Percentiles rank a stretch among this genome's conserved stretches.
These are phyloP conservation scores for Sparidentex hasta DNA, from an alignment of 2,797 vertebrate species.

Conservation along the genomic window DNA sequence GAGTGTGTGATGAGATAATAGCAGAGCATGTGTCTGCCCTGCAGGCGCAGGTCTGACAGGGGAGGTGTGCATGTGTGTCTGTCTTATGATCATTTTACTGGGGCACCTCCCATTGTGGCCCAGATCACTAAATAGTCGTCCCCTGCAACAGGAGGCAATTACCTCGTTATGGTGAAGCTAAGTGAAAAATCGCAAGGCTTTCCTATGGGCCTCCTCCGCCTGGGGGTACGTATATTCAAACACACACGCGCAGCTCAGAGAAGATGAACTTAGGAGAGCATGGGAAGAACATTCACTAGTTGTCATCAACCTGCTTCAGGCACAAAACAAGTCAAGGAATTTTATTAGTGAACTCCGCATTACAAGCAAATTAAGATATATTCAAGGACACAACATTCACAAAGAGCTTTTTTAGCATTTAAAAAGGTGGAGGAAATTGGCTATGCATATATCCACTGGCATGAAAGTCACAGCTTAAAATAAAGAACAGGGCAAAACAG, in stretches of 20 bases:
- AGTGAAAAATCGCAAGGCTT: slow-evolving; percentile 80
- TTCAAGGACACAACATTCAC: neutral
- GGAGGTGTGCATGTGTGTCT: slow-evolving; percentile 63
- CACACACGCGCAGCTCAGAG: neutral
- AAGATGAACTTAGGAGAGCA: slow-evolving; percentile 5
- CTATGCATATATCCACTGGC: no score
- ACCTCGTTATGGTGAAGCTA: slow-evolving; percentile 80
- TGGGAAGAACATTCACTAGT: slow-evolving; percentile 16
- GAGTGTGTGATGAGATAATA: slow-evolving; percentile 79
- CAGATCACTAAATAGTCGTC: slow-evolving; percentile 73
- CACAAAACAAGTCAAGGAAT: slow-evolving; percentile 15
- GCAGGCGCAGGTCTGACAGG: slow-evolving; percentile 73
- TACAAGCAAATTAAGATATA: slow-evolving; percentile 28
- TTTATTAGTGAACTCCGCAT: slow-evolving; percentile 5
- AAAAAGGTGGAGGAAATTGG: slow-evolving; percentile 9
- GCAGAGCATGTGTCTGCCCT: slow-evolving; percentile 76
- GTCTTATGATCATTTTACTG: slow-evolving; percentile 62
- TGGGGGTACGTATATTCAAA: slow-evolving; percentile 58
- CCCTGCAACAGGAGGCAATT: slow-evolving; percentile 78
- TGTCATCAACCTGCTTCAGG: slow-evolving; percentile 39
- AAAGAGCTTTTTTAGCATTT: slow-evolving; percentile 2
- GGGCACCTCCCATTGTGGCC: slow-evolving; percentile 69
- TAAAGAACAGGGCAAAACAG: slow-evolving; percentile 4
- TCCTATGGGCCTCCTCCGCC: slow-evolving; percentile 50
- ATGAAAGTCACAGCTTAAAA: slow-evolving; percentile 13